Conservation (phyloP, 2,888 invertebrate species). For the Eretmocerus hayati region DNA sequence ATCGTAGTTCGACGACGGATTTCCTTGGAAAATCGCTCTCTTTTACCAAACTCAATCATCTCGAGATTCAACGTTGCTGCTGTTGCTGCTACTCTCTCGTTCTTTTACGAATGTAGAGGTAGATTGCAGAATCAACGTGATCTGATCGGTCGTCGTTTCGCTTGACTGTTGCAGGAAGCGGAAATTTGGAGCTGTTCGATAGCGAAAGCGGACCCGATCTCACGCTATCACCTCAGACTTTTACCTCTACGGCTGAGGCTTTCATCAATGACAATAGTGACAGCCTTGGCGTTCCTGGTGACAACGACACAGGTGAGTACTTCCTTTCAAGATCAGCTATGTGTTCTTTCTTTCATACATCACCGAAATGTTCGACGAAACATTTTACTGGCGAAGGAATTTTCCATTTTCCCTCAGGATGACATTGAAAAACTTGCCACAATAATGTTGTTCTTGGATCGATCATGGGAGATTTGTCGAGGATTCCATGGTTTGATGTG, state of each 20-base stretch:
- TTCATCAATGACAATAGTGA: conserved; percentile 61
- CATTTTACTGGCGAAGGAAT: no score
- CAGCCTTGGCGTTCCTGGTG: conserved; percentile 56
- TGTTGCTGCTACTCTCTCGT: no score
- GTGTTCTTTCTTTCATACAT: no score
- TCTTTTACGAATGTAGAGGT: no score
- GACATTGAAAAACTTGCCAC: no score
- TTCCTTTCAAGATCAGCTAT: neutral
- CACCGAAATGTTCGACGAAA: no score
- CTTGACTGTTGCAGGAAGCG: conserved; percentile 37
- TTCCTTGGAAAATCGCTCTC: conserved; percentile 16
- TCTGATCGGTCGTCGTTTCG: neutral
- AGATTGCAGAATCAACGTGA: neutral
- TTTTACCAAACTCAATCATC: neutral
- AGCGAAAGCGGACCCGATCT: conserved; percentile 57
- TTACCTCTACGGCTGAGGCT: conserved; percentile 58
- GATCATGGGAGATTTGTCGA: no score
- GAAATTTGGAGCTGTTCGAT: conserved; percentile 55
- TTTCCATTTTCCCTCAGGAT: no score
- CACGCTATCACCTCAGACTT: conserved; percentile 57
- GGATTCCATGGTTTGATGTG: no score
- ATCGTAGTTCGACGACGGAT: conserved; percentile 21
- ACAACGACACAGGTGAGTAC: conserved; percentile 54
- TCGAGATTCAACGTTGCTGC: neutral
- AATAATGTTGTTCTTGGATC: no score